Conservation (phyloP, 2,797 vertebrate species). For the Todus mexicanus region DNA sequence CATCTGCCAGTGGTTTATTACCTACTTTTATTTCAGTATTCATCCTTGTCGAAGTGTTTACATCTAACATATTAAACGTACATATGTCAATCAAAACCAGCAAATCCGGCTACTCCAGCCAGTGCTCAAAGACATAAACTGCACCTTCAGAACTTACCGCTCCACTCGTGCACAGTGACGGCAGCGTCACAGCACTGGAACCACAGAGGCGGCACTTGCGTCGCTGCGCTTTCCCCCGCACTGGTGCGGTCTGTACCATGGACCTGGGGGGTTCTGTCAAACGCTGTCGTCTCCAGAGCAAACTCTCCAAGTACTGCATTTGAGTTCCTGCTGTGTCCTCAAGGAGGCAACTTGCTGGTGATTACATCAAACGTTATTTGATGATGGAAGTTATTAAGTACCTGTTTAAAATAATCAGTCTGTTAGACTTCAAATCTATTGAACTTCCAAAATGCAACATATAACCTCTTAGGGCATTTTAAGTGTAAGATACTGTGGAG, state of each 20-base stretch:
- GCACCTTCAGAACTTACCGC: background rate
- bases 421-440: background rate
- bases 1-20: background rate
- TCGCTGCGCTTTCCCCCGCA: background rate
- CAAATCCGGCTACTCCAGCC: background rate
- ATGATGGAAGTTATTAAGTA: background rate
- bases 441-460: background rate
- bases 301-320: background rate
- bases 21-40: background rate
- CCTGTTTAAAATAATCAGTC: background rate
- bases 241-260: background rate
- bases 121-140: background rate
- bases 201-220: background rate
- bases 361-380: background rate
- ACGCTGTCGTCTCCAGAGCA: rapidly evolving
- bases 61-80: background rate
- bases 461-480: background rate
- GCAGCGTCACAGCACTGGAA: background rate
- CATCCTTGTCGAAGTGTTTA: background rate
- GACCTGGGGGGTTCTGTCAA: background rate
- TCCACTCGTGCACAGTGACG: background rate
- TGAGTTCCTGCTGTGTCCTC: background rate
- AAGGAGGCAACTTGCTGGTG: background rate
- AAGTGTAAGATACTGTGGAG: background rate
- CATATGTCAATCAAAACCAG: background rate